Conservation (phyloP, 2,113 vertebrate species). For the Boulengeromyrus knoepffleri region DNA sequence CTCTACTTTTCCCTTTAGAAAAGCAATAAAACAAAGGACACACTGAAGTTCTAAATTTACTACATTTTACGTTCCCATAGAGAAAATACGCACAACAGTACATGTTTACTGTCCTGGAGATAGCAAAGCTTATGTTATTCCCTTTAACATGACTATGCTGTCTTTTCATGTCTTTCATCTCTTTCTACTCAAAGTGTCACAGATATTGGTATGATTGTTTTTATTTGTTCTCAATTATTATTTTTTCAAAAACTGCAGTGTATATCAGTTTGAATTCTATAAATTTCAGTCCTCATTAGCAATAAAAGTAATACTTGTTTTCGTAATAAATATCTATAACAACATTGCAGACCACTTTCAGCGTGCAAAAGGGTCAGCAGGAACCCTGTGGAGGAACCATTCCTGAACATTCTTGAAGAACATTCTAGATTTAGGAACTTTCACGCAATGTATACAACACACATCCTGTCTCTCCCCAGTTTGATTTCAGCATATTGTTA, state of each 20-base stretch:
- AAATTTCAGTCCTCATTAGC: not conserved
- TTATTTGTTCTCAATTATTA: not conserved
- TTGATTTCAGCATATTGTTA: not conserved
- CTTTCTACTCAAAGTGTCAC: not conserved
- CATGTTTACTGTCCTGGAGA: not conserved
- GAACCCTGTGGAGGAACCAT: not conserved
- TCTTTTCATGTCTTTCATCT: not conserved
- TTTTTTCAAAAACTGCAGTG: not conserved
- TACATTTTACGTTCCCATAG: not conserved
- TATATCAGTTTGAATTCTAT: not conserved
- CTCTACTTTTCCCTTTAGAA: not conserved
- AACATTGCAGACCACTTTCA: not conserved
- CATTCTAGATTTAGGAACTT: not conserved
- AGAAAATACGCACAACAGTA: not conserved
- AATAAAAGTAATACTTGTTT: not conserved
- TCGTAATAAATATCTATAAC: slow-evolving; percentile 21
- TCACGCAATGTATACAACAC: not conserved
- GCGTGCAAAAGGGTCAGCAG: slow-evolving; percentile 22
- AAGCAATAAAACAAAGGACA: not conserved
- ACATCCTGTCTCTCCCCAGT: not conserved
- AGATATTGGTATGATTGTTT: not conserved
- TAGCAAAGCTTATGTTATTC: not conserved
- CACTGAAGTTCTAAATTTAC: not conserved
- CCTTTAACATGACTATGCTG: not conserved
- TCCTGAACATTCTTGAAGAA: not conserved